These are phyloP conservation scores for Drosophila fungiperda DNA, from an alignment of 2,888 invertebrate species.

Conservation along the genomic window DNA sequence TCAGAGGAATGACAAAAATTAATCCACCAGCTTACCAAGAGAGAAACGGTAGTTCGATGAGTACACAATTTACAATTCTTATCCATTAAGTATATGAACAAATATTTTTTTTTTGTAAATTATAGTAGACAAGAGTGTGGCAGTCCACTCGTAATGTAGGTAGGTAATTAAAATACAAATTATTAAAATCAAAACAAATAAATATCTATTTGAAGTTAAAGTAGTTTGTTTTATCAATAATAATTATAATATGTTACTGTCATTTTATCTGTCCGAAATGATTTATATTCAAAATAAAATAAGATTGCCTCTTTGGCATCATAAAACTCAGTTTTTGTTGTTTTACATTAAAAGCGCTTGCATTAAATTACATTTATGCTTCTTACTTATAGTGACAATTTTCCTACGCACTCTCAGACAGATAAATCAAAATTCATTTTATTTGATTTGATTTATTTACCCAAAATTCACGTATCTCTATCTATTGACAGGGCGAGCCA, in stretches of 20 bases:
- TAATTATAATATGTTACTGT: constrained; percentile 9
- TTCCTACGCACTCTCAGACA: constrained; percentile 28
- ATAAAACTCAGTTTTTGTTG: neutral
- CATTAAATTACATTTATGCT: constrained; percentile 63
- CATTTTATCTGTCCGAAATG: constrained; percentile 26
- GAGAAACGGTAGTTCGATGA: neutral
- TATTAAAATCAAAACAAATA: too few relatives aligned
- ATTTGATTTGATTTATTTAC: constrained; percentile 70
- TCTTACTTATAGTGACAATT: constrained; percentile 65
- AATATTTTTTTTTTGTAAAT: too few relatives aligned
- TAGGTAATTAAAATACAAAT: too few relatives aligned
- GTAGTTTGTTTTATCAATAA: neutral
- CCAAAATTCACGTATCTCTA: constrained; percentile 38
- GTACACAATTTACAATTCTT: neutral
- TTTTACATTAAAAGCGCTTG: constrained; percentile 31
- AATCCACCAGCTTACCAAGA: neutral
- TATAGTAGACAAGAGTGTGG: too few relatives aligned
- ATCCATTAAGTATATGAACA: too few relatives aligned
- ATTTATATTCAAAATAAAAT: constrained; percentile 28
- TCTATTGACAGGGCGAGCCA: constrained; percentile 20
- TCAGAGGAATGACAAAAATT: neutral
- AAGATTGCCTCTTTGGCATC: constrained; percentile 6
- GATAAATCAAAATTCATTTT: constrained; percentile 53
- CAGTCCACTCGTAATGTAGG: too few relatives aligned
- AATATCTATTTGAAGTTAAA: neutral